phyloP scores from a whole-genome alignment of 2,888 invertebrate species.

The Eudemis profundana region DNA sequence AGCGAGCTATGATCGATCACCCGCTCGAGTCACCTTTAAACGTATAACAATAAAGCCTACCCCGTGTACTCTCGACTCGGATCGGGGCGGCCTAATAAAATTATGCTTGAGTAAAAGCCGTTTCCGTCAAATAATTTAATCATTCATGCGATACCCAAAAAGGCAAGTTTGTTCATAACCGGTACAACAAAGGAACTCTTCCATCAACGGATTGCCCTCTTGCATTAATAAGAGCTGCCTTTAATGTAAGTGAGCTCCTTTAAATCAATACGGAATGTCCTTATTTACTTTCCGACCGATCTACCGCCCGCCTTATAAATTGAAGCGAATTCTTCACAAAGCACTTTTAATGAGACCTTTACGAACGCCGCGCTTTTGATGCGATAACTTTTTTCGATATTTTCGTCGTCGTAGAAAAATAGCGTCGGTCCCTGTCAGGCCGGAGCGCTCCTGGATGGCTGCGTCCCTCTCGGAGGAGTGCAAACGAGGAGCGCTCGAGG shows the following conservation, averaged over 20 bases:
- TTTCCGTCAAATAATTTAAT: conserved; percentile 45
- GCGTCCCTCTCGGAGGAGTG: conserved; percentile 67
- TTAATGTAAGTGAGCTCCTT: conserved; percentile 55
- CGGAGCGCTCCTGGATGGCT: conserved; percentile 50
- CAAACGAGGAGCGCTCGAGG: conserved; percentile 74
- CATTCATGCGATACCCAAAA: conserved; percentile 47
- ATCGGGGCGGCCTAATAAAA: conserved; percentile 43
- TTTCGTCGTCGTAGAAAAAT: conserved; percentile 77
- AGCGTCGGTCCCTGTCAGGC: conserved; percentile 62
- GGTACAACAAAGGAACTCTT: conserved; percentile 47
- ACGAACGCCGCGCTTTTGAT: conserved; percentile 77
- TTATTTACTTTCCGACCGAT: conserved; percentile 77
- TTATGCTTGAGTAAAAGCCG: conserved; percentile 45
- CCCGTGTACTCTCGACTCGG: conserved; percentile 33
- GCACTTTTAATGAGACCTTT: conserved; percentile 83
- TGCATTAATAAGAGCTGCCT: conserved; percentile 49
- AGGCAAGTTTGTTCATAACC: conserved; percentile 47
- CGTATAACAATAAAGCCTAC: conserved; percentile 26
- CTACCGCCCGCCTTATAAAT: conserved; percentile 78
- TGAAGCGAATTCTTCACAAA: conserved; percentile 79
- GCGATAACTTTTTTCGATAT: conserved; percentile 83
- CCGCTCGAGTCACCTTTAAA: conserved; percentile 35
- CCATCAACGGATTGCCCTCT: conserved; percentile 46
- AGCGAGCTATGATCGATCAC: conserved; percentile 35
- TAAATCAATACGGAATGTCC: conserved; percentile 70